Evolutionary conservation across 1,140 invertebrate genomes (phyloP).

Genomic region (Venustaconcha ellipsiformis): DNA sequence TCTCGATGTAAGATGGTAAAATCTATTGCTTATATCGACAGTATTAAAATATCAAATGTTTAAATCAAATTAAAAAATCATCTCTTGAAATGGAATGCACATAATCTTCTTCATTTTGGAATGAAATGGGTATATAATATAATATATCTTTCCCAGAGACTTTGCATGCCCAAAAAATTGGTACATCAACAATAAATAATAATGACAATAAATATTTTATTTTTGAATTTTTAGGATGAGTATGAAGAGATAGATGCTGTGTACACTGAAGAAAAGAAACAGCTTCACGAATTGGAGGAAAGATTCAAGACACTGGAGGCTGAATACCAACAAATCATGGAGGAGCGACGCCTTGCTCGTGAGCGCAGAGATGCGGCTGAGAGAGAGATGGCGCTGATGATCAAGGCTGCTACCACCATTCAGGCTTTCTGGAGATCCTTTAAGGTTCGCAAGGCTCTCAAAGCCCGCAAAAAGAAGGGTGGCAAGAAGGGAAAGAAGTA

Average conservation of each 20-base stretch:
- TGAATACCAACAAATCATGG: slow-evolving; percentile 66
- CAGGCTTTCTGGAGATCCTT: slow-evolving; percentile 69
- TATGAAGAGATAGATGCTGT: slow-evolving; percentile 66
- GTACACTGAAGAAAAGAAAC: slow-evolving; percentile 68
- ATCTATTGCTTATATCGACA: too few species aligned
- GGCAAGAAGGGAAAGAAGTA: slow-evolving; percentile 57
- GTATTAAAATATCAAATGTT: too few species aligned
- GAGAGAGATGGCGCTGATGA: slow-evolving; percentile 60
- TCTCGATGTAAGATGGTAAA: too few species aligned
- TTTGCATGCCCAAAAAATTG: too few species aligned
- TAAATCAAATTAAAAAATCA: too few species aligned
- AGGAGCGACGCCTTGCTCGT: slow-evolving; percentile 58
- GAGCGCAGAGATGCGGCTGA: slow-evolving; percentile 64
- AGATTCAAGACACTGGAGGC: slow-evolving; percentile 65
- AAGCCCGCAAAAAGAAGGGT: slow-evolving; percentile 65
- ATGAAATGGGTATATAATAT: too few species aligned
- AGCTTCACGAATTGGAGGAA: slow-evolving; percentile 67
- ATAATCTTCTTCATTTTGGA: too few species aligned
- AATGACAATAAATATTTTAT: background rate
- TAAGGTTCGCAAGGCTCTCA: slow-evolving; percentile 68
- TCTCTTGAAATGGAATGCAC: too few species aligned
- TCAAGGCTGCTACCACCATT: slow-evolving; percentile 65
- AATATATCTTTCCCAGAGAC: too few species aligned
- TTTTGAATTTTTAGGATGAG: slow-evolving; percentile 54
- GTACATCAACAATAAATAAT: too few species aligned